These are phyloP conservation scores for Hassar affinis DNA, from an alignment of 2,113 vertebrate genomes.

Conservation along the genomic window DNA sequence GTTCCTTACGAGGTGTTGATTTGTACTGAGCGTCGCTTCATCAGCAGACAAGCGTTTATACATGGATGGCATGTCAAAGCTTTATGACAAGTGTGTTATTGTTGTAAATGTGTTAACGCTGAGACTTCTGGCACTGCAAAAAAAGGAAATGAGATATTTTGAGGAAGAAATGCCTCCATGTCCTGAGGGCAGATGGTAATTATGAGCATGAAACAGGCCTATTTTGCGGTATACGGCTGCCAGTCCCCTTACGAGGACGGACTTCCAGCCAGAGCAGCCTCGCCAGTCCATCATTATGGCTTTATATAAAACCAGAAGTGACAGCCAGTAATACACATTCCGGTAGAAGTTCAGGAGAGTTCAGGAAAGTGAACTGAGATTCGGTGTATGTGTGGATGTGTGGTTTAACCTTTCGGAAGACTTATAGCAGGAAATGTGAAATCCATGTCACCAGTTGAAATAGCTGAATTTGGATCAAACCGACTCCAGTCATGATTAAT, in stretches of 20 bases:
- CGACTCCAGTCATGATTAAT: neutral
- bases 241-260: neutral
- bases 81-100: constrained; percentile 6
- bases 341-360: constrained; percentile 19
- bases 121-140: neutral
- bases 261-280: constrained; percentile 14
- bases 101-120: constrained; percentile 14
- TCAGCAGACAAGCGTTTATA: neutral
- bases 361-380: constrained; percentile 6
- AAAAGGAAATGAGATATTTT: constrained; percentile 10
- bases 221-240: constrained; percentile 18
- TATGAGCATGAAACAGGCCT: constrained; percentile 30
- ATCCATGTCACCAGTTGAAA: neutral
- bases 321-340: constrained; percentile 16
- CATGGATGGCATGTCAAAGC: neutral
- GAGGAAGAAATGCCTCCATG: neutral
- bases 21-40: neutral
- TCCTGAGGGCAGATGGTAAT: constrained; percentile 14
- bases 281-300: constrained; percentile 18
- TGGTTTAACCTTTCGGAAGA: constrained; percentile 6
- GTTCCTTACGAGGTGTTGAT: neutral
- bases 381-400: neutral
- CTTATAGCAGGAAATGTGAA: neutral
- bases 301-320: constrained; percentile 34
- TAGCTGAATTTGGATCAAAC: neutral